Base-by-base conservation (phyloP, 1,140 invertebrate species). In the Anoplophora glabripennis region DNA sequence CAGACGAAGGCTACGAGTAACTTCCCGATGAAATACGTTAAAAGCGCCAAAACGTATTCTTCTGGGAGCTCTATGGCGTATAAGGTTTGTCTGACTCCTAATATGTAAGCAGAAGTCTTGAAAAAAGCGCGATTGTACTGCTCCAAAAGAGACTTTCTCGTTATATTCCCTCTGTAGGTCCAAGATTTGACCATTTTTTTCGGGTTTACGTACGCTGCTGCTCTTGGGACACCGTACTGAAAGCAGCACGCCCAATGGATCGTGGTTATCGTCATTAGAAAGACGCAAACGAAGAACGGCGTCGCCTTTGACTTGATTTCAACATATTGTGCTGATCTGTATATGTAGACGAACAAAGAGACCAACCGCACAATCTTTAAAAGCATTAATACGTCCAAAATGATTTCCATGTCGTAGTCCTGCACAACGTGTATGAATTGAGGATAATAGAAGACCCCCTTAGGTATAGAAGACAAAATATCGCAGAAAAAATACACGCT, bases 101-200 rank as follows among this genome's bases (percentile, higher is more conserved):
- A 37, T 9, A 51, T 11, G 18, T 12, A 37, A 8, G 48, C 48
- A 4, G 48, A 51, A 11, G 34, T 51, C 17, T 33, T 36, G 0
- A 51, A 51, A 46, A 61, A 61, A 9, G 59, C 15, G 12, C 21
- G 11, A 1, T 7, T n/a, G 41, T 55, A 56, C 15, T 56, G 53
- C 4, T 21, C 2, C n/a, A 40, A 40, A 40, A n/a, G 14, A n/a
- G 11, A n/a, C 14, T 14, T n/a, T n/a, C n/a, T n/a, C n/a, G n/a
- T n/a, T n/a, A n/a, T n/a, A n/a, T n/a, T n/a, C n/a, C n/a, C n/a
- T n/a, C n/a, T n/a, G n/a, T n/a, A n/a, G n/a, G n/a, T n/a, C n/a
- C n/a, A n/a, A n/a, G n/a, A n/a, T n/a, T n/a, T n/a, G n/a, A n/a
- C n/a, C n/a, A n/a, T n/a, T n/a, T n/a, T n/a, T n/a, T n/a, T n/a